Conservation (phyloP, 2,888 invertebrate species). For the Orthosia gracilis region DNA sequence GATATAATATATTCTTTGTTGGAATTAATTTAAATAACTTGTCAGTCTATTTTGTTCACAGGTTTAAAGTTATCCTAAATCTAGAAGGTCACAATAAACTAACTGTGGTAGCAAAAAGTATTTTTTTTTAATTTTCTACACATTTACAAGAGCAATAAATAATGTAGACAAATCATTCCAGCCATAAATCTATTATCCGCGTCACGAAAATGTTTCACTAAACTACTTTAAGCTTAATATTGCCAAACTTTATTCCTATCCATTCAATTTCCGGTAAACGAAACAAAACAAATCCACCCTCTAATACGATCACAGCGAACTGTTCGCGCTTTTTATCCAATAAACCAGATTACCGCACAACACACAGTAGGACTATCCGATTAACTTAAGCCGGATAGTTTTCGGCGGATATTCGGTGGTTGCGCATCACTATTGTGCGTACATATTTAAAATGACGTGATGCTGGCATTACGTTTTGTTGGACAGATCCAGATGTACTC, state of each 20-base stretch:
- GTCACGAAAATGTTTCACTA: neutral
- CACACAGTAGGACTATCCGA: constrained; percentile 58
- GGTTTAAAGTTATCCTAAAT: neutral
- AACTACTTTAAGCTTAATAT: constrained; percentile 1
- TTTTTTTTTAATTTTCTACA: neutral
- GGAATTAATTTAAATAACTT: neutral
- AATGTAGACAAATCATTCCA: neutral
- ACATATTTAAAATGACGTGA: constrained; percentile 53
- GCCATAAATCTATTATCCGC: no score
- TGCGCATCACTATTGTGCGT: constrained; percentile 46
- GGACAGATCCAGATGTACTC: constrained; percentile 42
- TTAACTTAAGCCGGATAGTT: constrained; percentile 61
- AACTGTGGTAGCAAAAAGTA: neutral
- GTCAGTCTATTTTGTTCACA: neutral
- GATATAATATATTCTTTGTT: neutral
- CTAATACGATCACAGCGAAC: constrained; percentile 48
- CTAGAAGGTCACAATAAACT: neutral
- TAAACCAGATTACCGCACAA: constrained; percentile 57
- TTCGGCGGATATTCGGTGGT: constrained; percentile 25
- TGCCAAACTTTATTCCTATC: constrained; percentile 10
- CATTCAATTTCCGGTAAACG: constrained; percentile 32
- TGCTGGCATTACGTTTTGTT: constrained; percentile 23
- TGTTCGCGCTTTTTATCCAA: constrained; percentile 52
- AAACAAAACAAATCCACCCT: constrained; percentile 45
- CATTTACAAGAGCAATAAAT: neutral